phyloP scores from a whole-genome alignment of 2,797 vertebrate species.

The Anguilla obscura region DNA sequence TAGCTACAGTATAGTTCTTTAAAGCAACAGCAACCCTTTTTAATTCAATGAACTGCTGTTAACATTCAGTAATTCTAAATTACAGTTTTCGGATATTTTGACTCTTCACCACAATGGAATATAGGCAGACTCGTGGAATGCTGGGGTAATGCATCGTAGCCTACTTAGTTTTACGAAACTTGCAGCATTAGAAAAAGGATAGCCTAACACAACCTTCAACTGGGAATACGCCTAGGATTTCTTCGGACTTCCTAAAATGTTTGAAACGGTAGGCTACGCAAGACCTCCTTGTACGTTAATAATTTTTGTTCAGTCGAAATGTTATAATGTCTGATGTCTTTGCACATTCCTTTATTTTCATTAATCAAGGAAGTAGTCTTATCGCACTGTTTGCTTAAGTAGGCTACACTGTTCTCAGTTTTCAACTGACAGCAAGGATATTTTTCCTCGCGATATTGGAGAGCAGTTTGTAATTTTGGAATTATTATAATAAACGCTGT shows the following conservation, averaged over 20 bases:
- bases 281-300: not conserved
- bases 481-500: not conserved
- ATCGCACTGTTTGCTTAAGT: not conserved
- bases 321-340: not conserved
- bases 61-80: not conserved
- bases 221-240: slow-evolving; percentile 24
- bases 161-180: slow-evolving; percentile 37
- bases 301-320: not conserved
- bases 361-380: slow-evolving; percentile 8
- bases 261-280: slow-evolving; percentile 36
- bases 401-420: not conserved
- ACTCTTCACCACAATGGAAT: slow-evolving; percentile 33
- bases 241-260: slow-evolving; percentile 43
- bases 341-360: not conserved
- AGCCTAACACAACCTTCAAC: slow-evolving; percentile 21
- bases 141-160: slow-evolving; percentile 8
- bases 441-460: slow-evolving; percentile 15
- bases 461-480: not conserved
- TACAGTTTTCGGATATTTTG: slow-evolving; percentile 40
- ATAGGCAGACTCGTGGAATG: slow-evolving; percentile 35
- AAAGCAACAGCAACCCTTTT: slow-evolving; percentile 56
- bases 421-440: not conserved
- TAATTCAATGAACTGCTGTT: slow-evolving; percentile 21
- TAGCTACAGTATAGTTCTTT: slow-evolving; percentile 38
- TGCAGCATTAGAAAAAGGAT: slow-evolving; percentile 22